Evolutionary conservation across 1,140 invertebrate genomes (phyloP).

Genomic region (Macrobrachium nipponense): DNA sequence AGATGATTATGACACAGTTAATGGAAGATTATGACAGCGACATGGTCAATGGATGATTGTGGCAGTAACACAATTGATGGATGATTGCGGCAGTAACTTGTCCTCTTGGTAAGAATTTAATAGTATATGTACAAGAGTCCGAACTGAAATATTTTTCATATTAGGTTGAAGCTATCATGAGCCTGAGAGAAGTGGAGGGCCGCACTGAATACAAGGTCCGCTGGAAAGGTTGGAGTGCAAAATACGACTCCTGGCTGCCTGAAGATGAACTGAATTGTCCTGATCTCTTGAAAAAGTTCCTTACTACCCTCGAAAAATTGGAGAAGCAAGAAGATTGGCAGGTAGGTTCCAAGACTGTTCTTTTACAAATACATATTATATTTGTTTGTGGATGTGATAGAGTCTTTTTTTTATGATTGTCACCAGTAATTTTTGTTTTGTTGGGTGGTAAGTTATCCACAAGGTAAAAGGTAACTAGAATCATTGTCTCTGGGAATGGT

Average conservation of each 20-base stretch:
- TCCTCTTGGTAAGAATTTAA: too few relatives aligned
- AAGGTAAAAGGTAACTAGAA: too few relatives aligned
- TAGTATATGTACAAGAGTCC: too few relatives aligned
- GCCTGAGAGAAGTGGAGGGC: conserved; percentile 31
- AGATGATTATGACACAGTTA: too few relatives aligned
- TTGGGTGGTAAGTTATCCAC: too few relatives aligned
- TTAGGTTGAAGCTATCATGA: conserved; percentile 49
- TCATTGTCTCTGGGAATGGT: too few relatives aligned
- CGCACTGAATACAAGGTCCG: conserved; percentile 51
- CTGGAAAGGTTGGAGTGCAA: conserved; percentile 50
- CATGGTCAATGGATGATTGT: too few relatives aligned
- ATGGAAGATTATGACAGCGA: too few relatives aligned
- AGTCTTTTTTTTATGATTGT: neutral
- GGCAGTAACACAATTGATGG: too few relatives aligned
- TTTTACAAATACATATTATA: neutral
- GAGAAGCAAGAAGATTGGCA: conserved; percentile 47
- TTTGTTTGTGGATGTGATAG: neutral
- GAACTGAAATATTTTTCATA: neutral
- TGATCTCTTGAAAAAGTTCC: conserved; percentile 34
- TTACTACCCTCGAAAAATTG: conserved; percentile 19
- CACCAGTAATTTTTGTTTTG: neutral
- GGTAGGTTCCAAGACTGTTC: conserved; percentile 15
- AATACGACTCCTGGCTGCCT: conserved; percentile 51
- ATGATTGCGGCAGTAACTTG: too few relatives aligned
- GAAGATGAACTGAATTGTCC: conserved; percentile 52